Percentiles rank a stretch among this genome's conserved stretches.
These are phyloP conservation scores for Sturmia bella DNA, from an alignment of 2,888 invertebrate species.

Conservation along the genomic window DNA sequence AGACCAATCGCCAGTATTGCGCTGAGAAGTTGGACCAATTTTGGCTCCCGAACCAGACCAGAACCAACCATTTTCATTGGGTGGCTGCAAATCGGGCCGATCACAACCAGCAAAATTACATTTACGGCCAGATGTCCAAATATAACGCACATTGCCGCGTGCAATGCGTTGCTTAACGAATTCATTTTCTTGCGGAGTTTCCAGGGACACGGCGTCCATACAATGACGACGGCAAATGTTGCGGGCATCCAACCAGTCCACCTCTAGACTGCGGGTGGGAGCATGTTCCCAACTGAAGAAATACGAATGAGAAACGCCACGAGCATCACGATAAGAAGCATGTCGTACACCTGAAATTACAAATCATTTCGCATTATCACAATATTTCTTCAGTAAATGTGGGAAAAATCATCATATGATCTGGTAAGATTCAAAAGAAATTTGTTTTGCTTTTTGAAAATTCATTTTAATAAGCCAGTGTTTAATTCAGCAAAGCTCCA, in stretches of 20 bases:
- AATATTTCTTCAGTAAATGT: too few relatives aligned
- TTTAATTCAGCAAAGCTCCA: too few relatives aligned
- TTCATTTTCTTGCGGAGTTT: constrained; percentile 95
- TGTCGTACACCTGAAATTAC: constrained; percentile 89
- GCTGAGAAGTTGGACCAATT: constrained; percentile 93
- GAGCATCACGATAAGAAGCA: constrained; percentile 92
- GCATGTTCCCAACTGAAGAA: constrained; percentile 97
- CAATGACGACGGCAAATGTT: constrained; percentile 96
- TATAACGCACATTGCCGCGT: constrained; percentile 89
- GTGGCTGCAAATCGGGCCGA: constrained; percentile 90
- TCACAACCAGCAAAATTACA: constrained; percentile 96
- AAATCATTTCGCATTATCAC: too few relatives aligned
- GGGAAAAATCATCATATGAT: too few relatives aligned
- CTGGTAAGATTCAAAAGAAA: too few relatives aligned
- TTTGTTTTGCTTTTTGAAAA: too few relatives aligned
- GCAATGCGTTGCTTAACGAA: constrained; percentile 93
- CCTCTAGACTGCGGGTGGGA: constrained; percentile 90
- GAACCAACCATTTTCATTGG: constrained; percentile 94
- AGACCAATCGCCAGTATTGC: constrained; percentile 95
- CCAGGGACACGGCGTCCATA: constrained; percentile 95
- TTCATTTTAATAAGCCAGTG: too few relatives aligned
- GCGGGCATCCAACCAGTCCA: constrained; percentile 94
- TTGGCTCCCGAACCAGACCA: constrained; percentile 96
- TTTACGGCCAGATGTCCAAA: constrained; percentile 96
- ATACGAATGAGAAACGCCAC: constrained; percentile 94